Base-by-base conservation (phyloP, 2,888 invertebrate genomes). In the Netelia melanura region DNA sequence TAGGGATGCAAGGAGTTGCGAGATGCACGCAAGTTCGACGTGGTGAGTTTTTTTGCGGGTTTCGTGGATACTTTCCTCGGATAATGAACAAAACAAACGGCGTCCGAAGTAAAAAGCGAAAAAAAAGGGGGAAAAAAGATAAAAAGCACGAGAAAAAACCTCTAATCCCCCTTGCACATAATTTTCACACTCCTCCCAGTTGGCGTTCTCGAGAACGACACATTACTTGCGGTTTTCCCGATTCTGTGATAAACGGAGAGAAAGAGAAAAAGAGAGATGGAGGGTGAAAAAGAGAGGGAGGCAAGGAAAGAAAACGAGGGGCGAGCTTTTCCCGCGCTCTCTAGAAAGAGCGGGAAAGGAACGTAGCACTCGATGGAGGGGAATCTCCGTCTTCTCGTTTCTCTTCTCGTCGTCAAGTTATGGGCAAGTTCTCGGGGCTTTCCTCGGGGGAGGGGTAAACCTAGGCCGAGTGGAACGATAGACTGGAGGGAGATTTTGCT, bases 261-360 rank as follows among this genome's bases (percentile, higher is more conserved):
- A 11, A 65, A 25, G 72, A 38, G 48, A 56, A 67, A 67, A 21
- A 11, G n/a, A 43, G 72, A 21, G 23, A 21, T 65, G 56, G 54
- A 48, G 62, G 14, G 71, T 17, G 30, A 43, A 14, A 52, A 9
- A 78, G 21, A 52, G 70, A 54, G 21, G 21, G 79, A 44, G 48
- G 17, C 52, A 21, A 65, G 17, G 21, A 44, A n/a, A 61, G 52
- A 82, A 87, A 81, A 70, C 58, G 88, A 88, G 89, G 89, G 74
- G 87, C 82, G 89, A 71, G 76, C 87, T 88, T 90, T 91, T 90
- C 91, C 89, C 91, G 91, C 91, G 88, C 84, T 86, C 83, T 65
- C 77, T 56, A 68, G 74, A 87, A 86, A 83, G 84, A 68, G 78
- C 83, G 84, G 78, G 86, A 86, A 84, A 78, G 43, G 52, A 10